phyloP scores from a whole-genome alignment of 2,113 vertebrate species.

The Sardina pilchardus region DNA sequence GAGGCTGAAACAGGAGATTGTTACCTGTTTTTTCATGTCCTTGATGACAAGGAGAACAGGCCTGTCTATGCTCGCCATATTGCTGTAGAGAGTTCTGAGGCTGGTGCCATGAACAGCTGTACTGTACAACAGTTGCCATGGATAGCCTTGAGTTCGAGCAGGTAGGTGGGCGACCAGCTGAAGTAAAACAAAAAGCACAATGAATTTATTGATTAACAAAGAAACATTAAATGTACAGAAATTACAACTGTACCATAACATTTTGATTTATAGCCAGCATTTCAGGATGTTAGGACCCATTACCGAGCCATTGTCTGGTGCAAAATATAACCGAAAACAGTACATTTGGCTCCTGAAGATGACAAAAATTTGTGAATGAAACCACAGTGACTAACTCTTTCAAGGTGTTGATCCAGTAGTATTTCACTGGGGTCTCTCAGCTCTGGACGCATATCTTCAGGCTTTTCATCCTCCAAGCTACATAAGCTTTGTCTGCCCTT shows the following conservation, averaged over 20 bases:
- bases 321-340: no score
- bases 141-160: conserved; percentile 81
- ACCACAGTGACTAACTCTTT: conserved; percentile 72
- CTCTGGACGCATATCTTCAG: conserved; percentile 68
- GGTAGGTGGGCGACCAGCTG: conserved; percentile 84
- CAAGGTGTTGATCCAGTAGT: conserved; percentile 81
- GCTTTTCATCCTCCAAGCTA: conserved; percentile 76
- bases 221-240: no score
- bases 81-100: conserved; percentile 91
- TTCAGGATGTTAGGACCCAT: no score
- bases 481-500: conserved; percentile 82
- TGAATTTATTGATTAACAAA: background rate
- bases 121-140: conserved; percentile 87
- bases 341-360: background rate
- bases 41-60: conserved; percentile 91
- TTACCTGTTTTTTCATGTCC: conserved; percentile 93
- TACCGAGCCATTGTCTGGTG: no score
- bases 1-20: conserved; percentile 18
- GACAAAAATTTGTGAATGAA: background rate
- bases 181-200: background rate
- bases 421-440: conserved; percentile 81
- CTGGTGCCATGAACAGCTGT: conserved; percentile 88
- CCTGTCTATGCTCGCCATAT: conserved; percentile 77
- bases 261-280: no score
- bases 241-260: background rate